Evolutionary conservation across 1,140 invertebrate species (phyloP).

Genomic region (Caenorhabditis remanei): DNA sequence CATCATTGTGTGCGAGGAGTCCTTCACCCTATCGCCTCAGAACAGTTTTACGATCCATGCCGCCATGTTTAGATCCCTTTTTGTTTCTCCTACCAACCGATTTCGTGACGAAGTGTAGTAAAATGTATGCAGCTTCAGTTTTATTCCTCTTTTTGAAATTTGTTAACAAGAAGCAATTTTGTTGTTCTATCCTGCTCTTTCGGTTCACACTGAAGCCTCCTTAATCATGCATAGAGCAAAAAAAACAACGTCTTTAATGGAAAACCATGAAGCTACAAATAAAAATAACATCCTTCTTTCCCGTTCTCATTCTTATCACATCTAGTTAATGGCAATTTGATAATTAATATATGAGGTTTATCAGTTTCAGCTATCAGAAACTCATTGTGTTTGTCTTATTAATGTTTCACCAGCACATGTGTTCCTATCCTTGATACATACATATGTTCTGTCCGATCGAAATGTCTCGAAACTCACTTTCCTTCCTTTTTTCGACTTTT

Average conservation of each 20-base stretch:
- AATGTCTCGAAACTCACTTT: no score
- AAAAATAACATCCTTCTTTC: no score
- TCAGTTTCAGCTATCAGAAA: not conserved
- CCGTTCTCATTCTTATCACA: no score
- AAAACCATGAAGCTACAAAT: no score
- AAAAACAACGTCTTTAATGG: not conserved
- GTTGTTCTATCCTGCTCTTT: not conserved
- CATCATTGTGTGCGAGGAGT: conserved; percentile 32
- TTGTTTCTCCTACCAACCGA: not conserved
- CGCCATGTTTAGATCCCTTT: conserved; percentile 2
- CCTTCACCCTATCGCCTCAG: conserved; percentile 4
- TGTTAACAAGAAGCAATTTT: not conserved
- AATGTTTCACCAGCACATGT: not conserved
- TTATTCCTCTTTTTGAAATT: not conserved
- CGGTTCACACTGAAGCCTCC: not conserved
- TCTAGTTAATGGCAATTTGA: not conserved
- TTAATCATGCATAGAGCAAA: not conserved
- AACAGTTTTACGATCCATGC: conserved; percentile 54
- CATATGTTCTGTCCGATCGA: no score
- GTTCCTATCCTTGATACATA: no score
- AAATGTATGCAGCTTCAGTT: not conserved
- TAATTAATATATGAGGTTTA: not conserved
- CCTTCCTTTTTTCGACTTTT: no score
- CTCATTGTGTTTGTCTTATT: no score
- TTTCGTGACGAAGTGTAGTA: not conserved